These are phyloP conservation scores for Xylota sylvarum DNA, from an alignment of 2,888 invertebrate genomes.

Conservation along the genomic window DNA sequence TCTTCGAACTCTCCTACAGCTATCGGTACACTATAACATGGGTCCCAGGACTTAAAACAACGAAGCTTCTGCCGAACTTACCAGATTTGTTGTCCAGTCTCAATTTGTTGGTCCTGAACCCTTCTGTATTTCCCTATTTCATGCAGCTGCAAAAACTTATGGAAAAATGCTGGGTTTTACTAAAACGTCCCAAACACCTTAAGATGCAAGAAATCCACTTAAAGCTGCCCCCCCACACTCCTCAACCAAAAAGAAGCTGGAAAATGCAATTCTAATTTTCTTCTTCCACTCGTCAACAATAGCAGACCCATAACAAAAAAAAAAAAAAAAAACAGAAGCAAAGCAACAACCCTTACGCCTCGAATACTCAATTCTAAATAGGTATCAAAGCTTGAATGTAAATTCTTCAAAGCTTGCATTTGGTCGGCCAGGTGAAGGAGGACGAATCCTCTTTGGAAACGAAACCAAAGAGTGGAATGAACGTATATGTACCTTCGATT, in stretches of 20 bases:
- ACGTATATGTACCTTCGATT: conserved; percentile 47
- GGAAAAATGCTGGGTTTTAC: not conserved
- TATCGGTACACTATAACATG: no score
- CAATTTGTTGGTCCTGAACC: no score
- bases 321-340: not conserved
- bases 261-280: conserved; percentile 45
- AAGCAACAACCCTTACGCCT: conserved; percentile 30
- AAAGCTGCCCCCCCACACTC: not conserved
- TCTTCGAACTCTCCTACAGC: no score
- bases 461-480: conserved; percentile 48
- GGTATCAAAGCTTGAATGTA: conserved; percentile 66
- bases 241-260: conserved; percentile 14
- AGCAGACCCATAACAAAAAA: not conserved
- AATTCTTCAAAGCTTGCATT: conserved; percentile 60
- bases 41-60: no score
- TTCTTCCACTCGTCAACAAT: conserved; percentile 19
- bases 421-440: conserved; percentile 5
- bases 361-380: conserved; percentile 46
- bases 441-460: conserved; percentile 29
- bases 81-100: no score
- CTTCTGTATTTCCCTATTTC: not conserved
- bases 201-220: not conserved
- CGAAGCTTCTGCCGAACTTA: no score
- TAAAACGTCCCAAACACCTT: not conserved
- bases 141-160: not conserved